Percentiles rank a stretch among this genome's conserved stretches.
Conservation (phyloP, 2,888 invertebrate genomes). For the Anagyrus pseudococci region DNA sequence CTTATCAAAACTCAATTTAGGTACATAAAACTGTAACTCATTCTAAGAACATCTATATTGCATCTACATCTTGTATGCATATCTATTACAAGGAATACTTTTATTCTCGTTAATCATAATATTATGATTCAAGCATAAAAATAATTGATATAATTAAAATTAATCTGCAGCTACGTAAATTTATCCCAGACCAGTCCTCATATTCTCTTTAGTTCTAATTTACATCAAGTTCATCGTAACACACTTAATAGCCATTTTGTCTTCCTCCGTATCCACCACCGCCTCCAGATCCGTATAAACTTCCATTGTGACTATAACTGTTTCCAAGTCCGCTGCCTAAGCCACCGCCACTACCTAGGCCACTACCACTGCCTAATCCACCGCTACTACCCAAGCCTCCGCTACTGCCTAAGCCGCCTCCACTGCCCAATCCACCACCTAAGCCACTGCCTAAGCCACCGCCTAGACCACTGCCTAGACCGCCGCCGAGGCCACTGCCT, state of each 20-base stretch:
- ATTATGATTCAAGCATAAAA: not conserved
- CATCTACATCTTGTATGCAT: not conserved
- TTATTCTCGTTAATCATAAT: not conserved
- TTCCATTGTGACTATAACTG: slow-evolving; percentile 52
- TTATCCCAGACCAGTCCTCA: slow-evolving; percentile 21
- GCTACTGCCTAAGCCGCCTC: not conserved
- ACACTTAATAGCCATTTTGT: slow-evolving; percentile 55
- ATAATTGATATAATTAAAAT: slow-evolving; percentile 10
- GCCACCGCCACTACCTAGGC: not conserved
- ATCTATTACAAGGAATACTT: slow-evolving; percentile 3
- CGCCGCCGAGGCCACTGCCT: not conserved
- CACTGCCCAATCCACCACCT: not conserved
- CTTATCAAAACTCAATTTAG: not conserved
- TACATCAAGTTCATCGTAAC: slow-evolving; percentile 28
- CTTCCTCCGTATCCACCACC: slow-evolving; percentile 49
- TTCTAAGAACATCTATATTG: not conserved
- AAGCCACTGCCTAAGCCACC: not conserved
- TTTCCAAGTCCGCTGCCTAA: slow-evolving; percentile 29
- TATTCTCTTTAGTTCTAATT: slow-evolving; percentile 38
- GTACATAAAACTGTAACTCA: not conserved
- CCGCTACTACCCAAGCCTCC: not conserved
- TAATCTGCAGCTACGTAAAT: not conserved
- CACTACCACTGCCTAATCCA: not conserved
- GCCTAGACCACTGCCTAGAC: not conserved
- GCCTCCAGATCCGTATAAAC: slow-evolving; percentile 48